phyloP scores from a whole-genome alignment of 1,140 invertebrate genomes.

The Cotesia typhae region DNA sequence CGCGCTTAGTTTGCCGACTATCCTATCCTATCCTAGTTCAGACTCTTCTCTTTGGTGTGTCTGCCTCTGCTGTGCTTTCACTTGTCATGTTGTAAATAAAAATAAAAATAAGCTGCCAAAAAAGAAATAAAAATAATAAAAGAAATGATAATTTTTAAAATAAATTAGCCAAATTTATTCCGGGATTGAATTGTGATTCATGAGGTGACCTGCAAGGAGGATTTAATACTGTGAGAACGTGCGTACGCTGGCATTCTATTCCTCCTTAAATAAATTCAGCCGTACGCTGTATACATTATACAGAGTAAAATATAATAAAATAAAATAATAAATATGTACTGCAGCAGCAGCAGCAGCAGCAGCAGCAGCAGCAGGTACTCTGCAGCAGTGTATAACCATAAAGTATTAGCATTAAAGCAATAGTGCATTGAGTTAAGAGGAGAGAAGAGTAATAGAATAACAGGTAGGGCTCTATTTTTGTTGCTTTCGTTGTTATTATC shows the following conservation, averaged over 20 bases:
- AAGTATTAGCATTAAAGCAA: not conserved
- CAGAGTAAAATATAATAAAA: not conserved
- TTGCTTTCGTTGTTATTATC: too few species aligned
- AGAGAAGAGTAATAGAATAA: too few species aligned
- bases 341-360: not conserved
- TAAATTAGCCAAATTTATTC: conserved; percentile 29
- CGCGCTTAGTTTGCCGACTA: too few species aligned
- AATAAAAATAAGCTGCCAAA: conserved; percentile 10
- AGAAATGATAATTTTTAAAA: not conserved
- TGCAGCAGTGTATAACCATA: not conserved
- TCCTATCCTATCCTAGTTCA: too few species aligned
- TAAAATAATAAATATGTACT: not conserved
- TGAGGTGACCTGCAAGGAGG: conserved; percentile 24
- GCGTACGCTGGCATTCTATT: not conserved
- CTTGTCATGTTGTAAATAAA: conserved; percentile 26
- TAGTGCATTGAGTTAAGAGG: too few species aligned
- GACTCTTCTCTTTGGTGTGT: too few species aligned
- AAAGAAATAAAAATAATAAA: conserved; percentile 5
- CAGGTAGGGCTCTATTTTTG: too few species aligned
- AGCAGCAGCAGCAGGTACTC: not conserved
- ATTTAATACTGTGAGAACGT: conserved; percentile 29
- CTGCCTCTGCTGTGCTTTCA: conserved; percentile 6
- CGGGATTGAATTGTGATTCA: conserved; percentile 28
- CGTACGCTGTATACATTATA: too few species aligned
- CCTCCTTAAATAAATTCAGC: not conserved